Evolutionary conservation across 2,888 invertebrate species (phyloP).

Genomic region (Caenorhabditis macrosperma): DNA sequence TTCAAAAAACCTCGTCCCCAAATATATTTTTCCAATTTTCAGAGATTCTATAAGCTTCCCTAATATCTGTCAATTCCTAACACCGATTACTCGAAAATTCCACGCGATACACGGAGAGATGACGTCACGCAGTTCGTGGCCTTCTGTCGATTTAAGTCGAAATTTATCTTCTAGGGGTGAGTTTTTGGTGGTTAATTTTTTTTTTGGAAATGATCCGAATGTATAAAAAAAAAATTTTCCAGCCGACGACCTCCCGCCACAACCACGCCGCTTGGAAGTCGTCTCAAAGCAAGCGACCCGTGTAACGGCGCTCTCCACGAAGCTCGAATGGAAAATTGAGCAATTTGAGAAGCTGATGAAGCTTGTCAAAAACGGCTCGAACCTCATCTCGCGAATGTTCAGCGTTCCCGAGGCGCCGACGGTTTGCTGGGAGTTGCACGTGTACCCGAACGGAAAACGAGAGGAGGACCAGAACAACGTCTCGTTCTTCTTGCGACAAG

Average conservation of each 20-base stretch:
- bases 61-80: not conserved
- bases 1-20: too few relatives aligned
- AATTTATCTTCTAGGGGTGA: constrained; percentile 28
- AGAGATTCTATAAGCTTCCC: not conserved
- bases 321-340: constrained; percentile 78
- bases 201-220: not conserved
- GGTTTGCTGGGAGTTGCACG: constrained; percentile 79
- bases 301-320: constrained; percentile 75
- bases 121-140: constrained; percentile 38
- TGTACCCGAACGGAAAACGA: constrained; percentile 79
- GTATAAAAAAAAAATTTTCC: constrained; percentile 13
- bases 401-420: constrained; percentile 72
- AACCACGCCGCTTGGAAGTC: constrained; percentile 67
- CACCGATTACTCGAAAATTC: not conserved
- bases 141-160: constrained; percentile 17
- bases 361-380: constrained; percentile 76
- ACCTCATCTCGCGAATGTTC: constrained; percentile 75
- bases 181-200: not conserved
- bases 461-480: constrained; percentile 77
- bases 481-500: constrained; percentile 78
- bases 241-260: constrained; percentile 66
- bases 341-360: constrained; percentile 79
- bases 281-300: constrained; percentile 74
- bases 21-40: too few relatives aligned
- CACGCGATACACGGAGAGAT: not conserved